Base-by-base conservation (phyloP, 1,140 invertebrate genomes). In the Drosophila asahinai region DNA sequence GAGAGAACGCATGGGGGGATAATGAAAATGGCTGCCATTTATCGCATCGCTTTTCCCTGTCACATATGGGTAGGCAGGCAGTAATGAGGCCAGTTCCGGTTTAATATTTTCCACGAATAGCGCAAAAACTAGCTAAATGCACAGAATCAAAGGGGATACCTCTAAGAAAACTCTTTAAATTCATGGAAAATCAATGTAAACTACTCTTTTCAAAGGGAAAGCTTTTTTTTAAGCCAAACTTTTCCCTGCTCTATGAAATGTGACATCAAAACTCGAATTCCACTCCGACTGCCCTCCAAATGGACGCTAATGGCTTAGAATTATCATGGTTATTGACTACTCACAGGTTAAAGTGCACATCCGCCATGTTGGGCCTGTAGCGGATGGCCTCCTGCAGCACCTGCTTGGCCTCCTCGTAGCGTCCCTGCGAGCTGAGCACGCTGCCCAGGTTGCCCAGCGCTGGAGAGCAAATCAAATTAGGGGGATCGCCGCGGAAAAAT, bases 281-380 rank as follows among this genome's bases (percentile, higher is more conserved):
- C 60, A 14, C 25, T 17, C 27, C 11, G 25, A 61, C 25, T 17
- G 6, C 19, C 5, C 22, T 25, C 27, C 1, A 14, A 65, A 36
- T 25, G 40, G 40, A 9, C 27, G 15, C 59, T 72, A 63, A 67
- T 75, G 59, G 55, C 14, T 25, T 22, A 12, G 57, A 61, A 27
- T 54, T 62, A 52, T 63, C 55, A 38, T 19, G 64, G 77, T 42
- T 48, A 52, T 38, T 55, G 15, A 38, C 52, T 94, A 98, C 98
- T 98, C 95, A 99, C 98, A 99, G 94, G 94, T 99, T 99, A 93
- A 98, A 99, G 94, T 98, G 98, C 52, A 98, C 97, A 93, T 99
- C 98, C 63, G 98, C 98, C 98, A 99, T 99, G 93, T 98, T 99
- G 71, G 97, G 96, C 93, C 98, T 95, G 94, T 97, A 96, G 64